Base-by-base conservation (phyloP, 2,797 vertebrate genomes). In the Hyperoplus immaculatus region DNA sequence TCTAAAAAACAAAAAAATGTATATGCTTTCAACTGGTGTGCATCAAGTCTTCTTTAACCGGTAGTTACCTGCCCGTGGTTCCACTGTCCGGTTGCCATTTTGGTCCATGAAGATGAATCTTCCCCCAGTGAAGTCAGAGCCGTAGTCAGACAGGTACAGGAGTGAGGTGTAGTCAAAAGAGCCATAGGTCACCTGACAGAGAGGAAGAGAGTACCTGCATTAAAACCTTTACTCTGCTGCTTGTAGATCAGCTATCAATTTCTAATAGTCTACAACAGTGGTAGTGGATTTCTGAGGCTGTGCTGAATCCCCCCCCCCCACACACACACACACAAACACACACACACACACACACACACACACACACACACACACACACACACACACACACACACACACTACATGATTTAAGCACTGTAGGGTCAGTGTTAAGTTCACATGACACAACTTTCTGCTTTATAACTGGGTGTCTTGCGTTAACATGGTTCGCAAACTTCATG, bases 81-180 rank as follows among this genome's bases (percentile, higher is more conserved):
- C 98, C 86, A 99, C 94, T 0, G 97, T 98, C 78, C 89, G 95
- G 91, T 99, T 98, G 84, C 92, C 95, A 12, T 94, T 93, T 41
- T 93, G 86, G 69, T 99, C 98, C 95, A 99, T 94, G 85, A 99
- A 99, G 82, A 99, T 82, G 11, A 99, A 99, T 0, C 97, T 89
- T 4, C 98, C 98, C 0, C 98, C 98, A 0, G 95, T 96, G 0
- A 99, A 99, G 72, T 99, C 97, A 0, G 93, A 81, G 65, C 90
- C 87, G 62, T 98, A 99, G 91, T 99, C 97, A 0, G 98, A 98
- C 64, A 99, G 95, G 77, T 99, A 99, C 0, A 99, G 95, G 76
- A 99, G 94, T 0, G 97, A 98, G 0, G 97, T 99, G 88, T 99
- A 99, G 91, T 99, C 98, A 72, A 99, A 99, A 2, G 97, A 99